Evolutionary conservation across 2,113 vertebrate species (phyloP), one percentile per base, ranked within the genome.

Genomic region (Arvicanthis niloticus): DNA sequence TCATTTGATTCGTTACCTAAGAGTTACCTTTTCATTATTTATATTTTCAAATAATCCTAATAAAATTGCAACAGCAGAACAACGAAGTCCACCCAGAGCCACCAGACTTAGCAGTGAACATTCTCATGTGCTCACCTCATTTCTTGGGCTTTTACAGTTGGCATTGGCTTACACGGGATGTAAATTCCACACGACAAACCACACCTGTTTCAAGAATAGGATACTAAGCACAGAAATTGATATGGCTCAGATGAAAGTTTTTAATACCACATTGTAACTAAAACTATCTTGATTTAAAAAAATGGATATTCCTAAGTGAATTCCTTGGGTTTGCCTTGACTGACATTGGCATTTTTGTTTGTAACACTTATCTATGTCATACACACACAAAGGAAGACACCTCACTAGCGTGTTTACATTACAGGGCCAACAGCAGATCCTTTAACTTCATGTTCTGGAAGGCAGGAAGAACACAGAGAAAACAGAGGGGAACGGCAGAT

Each of bases 181-280:
- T 40, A 87, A 82, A 88, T 77, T 88, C 42, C 19, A 78, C 7
- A 8, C 15, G 73, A 91, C 6, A 75, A 15, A 10, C 40, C 34
- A 89, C 40, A 65, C 13, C 53, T 90, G 89, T 92, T 93, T 96
- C 56, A 76, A 37, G 87, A 94, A 81, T 68, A 67, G 29, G 91
- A 81, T 45, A 37, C 7, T 37, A 94, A 24, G 7, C 45, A 94
- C 37, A 72, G 65, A 91, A 76, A 80, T 40, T 76, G 13, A 91
- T 85, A 15, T 82, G 73, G 93, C 31, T 40, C 48, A 93, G 77
- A 29, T 77, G 11, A 72, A 10, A 34, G 1, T 4, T 70, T 78
- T 70, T 70, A 42, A 45, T 58, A 45, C 76, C 68, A 60, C 4
- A 60, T 22, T 76, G 4, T 67, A 88, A 82, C 11, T 88, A 95